Evolutionary conservation across 2,888 invertebrate genomes (phyloP), one percentile per base, ranked within the genome.

Genomic region (Dryomyza anilis): DNA sequence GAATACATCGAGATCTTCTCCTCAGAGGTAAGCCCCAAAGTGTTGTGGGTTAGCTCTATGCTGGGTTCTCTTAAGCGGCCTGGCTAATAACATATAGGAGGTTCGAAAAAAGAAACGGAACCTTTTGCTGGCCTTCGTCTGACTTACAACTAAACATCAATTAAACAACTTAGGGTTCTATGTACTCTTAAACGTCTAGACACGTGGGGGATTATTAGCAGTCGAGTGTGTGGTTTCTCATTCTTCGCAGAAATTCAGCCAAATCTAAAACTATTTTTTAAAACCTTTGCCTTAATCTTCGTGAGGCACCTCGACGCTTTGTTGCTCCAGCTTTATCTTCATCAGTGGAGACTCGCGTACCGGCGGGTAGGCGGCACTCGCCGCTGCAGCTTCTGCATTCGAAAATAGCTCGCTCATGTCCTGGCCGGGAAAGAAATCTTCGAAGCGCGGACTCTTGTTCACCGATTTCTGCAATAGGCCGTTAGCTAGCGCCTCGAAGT

Each of bases 301-400:
- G 57, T 81, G 80, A 57, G 78, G 81, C 72, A 81, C 73, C 66
- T 81, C 79, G 60, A 79, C 73, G 65, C 78, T 76, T 65, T 80
- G 81, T 57, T 81, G 81, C 67, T 81, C 81, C 69, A 81, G 66
- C 67, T 81, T 81, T 65, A 81, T 81, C 67, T 81, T 81, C 73
- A 81, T 81, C 7, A 81, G 64, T 1, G 78, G 78, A n/a, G 75
- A 76, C 23, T 79, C 80, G 0, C 80, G 72, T 19, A 77, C 71
- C 8, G 75, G 69, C 3, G 79, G 76, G 68, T 76, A 80, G 27
- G 69, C 67, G 7, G 70, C 68, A 12, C 66, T 39, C 2, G 72
- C 64, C 30, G 67, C 68, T 6, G 70, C 74, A 4, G 76, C 68
- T 0, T 79, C 75, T 0, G 77, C 67, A 29, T 71, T 76, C 52